Conservation (phyloP, 2,113 vertebrate genomes). For the Platycercus adscitus region DNA sequence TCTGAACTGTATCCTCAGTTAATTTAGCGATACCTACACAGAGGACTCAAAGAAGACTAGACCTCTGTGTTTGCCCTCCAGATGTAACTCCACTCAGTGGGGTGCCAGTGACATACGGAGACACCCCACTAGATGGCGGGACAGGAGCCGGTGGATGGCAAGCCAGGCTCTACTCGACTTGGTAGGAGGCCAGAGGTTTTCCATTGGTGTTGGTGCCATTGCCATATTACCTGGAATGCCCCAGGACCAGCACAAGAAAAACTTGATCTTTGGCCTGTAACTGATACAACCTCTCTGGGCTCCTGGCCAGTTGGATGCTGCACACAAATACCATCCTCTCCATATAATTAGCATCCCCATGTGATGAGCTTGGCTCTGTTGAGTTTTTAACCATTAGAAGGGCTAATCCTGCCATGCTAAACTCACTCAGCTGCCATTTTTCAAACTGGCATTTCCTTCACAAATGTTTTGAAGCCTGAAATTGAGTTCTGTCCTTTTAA, state of each 20-base stretch:
- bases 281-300: background rate
- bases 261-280: background rate
- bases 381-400: background rate
- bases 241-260: background rate
- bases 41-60: background rate
- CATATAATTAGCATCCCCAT: background rate
- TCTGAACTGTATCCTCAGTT: background rate
- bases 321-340: background rate
- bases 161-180: background rate
- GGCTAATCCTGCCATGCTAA: background rate
- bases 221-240: background rate
- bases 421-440: background rate
- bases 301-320: background rate
- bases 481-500: background rate
- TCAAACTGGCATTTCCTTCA: background rate
- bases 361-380: background rate
- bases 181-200: background rate
- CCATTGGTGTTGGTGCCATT: background rate
- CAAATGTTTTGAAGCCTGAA: background rate
- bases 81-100: background rate
- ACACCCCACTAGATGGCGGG: background rate
- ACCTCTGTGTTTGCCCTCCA: background rate
- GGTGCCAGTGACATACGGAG: background rate
- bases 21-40: background rate
- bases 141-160: background rate